Evolutionary conservation across 2,888 invertebrate genomes (phyloP), one percentile per base, ranked within the genome.

Genomic region (Philonicus albiceps): DNA sequence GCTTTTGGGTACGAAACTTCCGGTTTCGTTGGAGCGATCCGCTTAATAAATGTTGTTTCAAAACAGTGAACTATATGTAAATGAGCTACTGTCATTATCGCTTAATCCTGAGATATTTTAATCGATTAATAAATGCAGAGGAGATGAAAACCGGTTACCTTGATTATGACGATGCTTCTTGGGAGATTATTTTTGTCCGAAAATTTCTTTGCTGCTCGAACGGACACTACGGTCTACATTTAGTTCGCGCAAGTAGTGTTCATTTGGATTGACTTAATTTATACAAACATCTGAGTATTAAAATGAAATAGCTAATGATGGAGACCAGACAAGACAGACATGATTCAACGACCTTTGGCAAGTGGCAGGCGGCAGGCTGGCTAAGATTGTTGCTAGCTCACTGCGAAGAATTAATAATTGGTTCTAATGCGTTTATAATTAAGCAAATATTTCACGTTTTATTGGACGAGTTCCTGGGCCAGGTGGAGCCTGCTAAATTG

Each of bases 71-170:
- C 78, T 80, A 55, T 86, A 86, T 86, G 86, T 80, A 78, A 86
- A 86, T 86, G 78, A 86, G 86, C 30, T 78, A 78, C 86, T 86
- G 78, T 86, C 86, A 86, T 78, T 78, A 55, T 37, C 78, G 86
- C 55, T 78, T 78, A 86, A 83, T 83, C 86, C 83, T 53, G 72
- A 83, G 75, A 86, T 86, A 86, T 86, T 86, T 86, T 83, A 86
- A 86, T 83, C 75, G 75, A 86, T 83, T 83, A 64, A 81, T 73
- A 73, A 74, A 86, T 86, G 72, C 86, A 72, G 80, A 86, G 78
- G 55, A 78, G 27, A 31, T n/a, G 27, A 86, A 49, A 86, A 86
- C 86, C 86, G 80, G 86, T 86, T 80, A 22, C 31, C 30, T 34
- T 16, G 27, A 86, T 30, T 49, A 76, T 76, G 76, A 83, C 64